phyloP scores from a whole-genome alignment of 2,797 vertebrate genomes.

The Notoglanidium macrostoma region DNA sequence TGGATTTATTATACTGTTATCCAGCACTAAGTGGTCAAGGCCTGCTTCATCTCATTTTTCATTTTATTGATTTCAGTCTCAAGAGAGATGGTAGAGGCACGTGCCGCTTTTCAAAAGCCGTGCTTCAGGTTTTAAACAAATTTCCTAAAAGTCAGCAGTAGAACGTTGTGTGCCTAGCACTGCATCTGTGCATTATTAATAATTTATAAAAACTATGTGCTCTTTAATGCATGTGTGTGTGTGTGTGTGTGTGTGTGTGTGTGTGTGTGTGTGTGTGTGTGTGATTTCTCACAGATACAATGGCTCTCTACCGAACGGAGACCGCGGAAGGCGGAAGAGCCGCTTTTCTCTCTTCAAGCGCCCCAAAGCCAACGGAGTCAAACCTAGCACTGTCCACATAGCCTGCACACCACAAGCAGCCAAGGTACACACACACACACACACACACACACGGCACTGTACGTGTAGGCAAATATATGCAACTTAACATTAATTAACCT shows the following conservation, averaged over 20 bases:
- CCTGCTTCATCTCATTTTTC: neutral
- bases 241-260: neutral
- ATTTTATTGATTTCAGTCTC: conserved; percentile 14
- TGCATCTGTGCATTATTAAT: neutral
- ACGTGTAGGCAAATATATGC: too few relatives aligned
- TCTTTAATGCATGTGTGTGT: too few relatives aligned
- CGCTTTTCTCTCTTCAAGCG: conserved; percentile 96
- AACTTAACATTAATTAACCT: too few relatives aligned
- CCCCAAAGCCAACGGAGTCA: conserved; percentile 96
- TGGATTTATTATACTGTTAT: conserved; percentile 18
- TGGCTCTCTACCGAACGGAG: conserved; percentile 97
- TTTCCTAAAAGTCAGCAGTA: neutral
- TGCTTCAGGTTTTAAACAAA: neutral
- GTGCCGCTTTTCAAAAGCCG: neutral
- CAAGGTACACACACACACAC: conserved; percentile 84
- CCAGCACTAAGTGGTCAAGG: neutral
- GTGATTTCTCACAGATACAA: conserved; percentile 83
- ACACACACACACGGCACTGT: too few relatives aligned
- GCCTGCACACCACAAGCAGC: conserved; percentile 97
- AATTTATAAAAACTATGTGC: neutral
- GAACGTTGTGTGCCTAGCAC: too few relatives aligned
- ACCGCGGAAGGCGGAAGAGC: conserved; percentile 96
- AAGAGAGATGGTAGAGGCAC: neutral
- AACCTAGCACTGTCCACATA: conserved; percentile 96
- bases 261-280: neutral